Evolutionary conservation across 2,888 invertebrate species (phyloP).

Genomic region (Pyrocoelia pectoralis): DNA sequence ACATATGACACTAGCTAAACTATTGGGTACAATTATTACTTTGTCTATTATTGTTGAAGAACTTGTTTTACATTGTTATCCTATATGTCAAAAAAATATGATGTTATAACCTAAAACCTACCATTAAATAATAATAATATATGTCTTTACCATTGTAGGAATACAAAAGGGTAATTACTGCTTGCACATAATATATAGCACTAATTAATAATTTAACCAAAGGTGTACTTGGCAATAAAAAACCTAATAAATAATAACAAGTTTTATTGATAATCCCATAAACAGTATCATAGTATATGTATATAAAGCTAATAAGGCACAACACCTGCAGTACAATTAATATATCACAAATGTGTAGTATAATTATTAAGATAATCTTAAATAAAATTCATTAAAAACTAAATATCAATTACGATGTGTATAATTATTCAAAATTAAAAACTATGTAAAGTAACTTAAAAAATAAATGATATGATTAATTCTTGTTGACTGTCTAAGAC

Average conservation of each 20-base stretch:
- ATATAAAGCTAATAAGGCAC: not conserved
- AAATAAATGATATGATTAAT: conserved; percentile 57
- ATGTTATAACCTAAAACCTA: too few species aligned
- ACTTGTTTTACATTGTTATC: too few species aligned
- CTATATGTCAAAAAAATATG: too few species aligned
- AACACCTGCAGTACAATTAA: conserved; percentile 1
- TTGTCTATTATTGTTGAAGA: too few species aligned
- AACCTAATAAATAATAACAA: not conserved
- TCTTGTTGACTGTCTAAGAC: conserved; percentile 51
- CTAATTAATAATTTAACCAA: too few species aligned
- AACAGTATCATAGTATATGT: not conserved
- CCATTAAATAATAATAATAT: too few species aligned
- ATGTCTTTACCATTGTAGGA: too few species aligned
- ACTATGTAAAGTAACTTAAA: conserved; percentile 40
- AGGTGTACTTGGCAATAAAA: too few species aligned
- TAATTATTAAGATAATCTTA: not conserved
- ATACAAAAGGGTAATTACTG: too few species aligned
- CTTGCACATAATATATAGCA: too few species aligned
- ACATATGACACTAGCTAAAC: too few species aligned
- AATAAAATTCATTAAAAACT: not conserved
- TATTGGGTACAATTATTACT: too few species aligned
- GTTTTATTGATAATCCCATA: not conserved
- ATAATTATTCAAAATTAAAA: conserved; percentile 28
- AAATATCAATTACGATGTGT: not conserved
- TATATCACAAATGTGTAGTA: not conserved